Evolutionary conservation across 2,113 vertebrate species (phyloP).

Genomic region (Neolamprologus fasciatus): DNA sequence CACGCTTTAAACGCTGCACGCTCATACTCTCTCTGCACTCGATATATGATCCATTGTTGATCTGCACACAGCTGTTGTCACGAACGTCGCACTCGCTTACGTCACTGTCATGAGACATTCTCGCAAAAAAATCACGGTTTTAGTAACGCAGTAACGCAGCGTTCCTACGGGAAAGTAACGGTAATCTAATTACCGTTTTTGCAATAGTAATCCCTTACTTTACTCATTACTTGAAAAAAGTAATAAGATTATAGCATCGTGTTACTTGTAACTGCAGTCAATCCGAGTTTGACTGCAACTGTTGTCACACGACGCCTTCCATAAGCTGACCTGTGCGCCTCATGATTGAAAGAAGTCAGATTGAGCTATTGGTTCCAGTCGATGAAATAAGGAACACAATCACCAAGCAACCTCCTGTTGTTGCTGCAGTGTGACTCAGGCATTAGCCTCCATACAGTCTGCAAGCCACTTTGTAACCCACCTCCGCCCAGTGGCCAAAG

Average conservation of each 20-base stretch:
- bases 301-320: background rate
- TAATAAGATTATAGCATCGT: rapidly evolving
- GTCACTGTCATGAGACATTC: rapidly evolving
- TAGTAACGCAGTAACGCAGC: background rate
- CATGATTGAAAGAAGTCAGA: background rate
- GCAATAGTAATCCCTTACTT: background rate
- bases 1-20: background rate
- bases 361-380: background rate
- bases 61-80: rapidly evolving
- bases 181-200: background rate
- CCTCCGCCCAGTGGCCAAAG: background rate
- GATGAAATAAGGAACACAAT: background rate
- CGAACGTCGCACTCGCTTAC: rapidly evolving
- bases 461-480: background rate
- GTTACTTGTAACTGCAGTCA: background rate
- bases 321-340: background rate
- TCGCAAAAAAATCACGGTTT: rapidly evolving
- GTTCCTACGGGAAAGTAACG: rapidly evolving
- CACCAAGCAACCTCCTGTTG: background rate
- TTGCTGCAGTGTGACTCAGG: background rate
- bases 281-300: rapidly evolving
- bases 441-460: background rate
- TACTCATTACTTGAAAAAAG: background rate
- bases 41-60: rapidly evolving
- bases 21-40: rapidly evolving